Base-by-base conservation (phyloP, 2,797 vertebrate species). In the Leucoraja ocellata region DNA sequence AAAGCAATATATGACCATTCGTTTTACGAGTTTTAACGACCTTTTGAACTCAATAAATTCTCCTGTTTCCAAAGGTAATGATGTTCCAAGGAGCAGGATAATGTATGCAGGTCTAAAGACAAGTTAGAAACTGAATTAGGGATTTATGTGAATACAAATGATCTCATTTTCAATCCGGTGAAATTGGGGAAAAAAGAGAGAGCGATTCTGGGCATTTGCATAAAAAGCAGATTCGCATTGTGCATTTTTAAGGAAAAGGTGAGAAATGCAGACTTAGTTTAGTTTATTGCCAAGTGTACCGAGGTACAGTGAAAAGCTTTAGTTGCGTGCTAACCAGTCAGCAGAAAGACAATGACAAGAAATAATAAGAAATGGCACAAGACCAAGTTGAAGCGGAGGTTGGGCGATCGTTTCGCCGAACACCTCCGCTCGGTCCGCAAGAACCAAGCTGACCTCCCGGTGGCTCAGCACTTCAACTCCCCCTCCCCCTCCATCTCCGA, bases 41-140 rank as follows among this genome's bases (percentile, higher is more conserved):
- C 71, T 92, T 92, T 14, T 74, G 90, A 73, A 54, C 68, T 54
- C 90, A 92, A 28, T 92, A 39, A 54, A 54, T 91, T 54, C 68
- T 54, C 36, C 11, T 54, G 10, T 54, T 32, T 39, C 73, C 68
- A 74, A 28, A 39, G 13, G 36, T 91, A 46, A 84, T 74, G 25
- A 54, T 46, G 39, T 11, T n/a, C 88, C n/a, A 23, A 68, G 46
- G 46, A 73, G 71, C 25, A 91, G 18, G 46, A 39, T 74, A 74
- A 16, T 54, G 23, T 74, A 5, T n/a, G 36, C 23, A 74, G 25
- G 39, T 5, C 71, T 13, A 28, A 39, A 54, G 90, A 73, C 54
- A 54, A 74, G 36, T 39, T 73, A 6, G 6, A 76, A 92, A 58
- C 73, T 92, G 73, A 92, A 74, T 92, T 74, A 13, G 36, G n/a